Evolutionary conservation across 2,888 invertebrate genomes (phyloP), one percentile per base, ranked within the genome.

Genomic region (Asteroscopus sphinx): DNA sequence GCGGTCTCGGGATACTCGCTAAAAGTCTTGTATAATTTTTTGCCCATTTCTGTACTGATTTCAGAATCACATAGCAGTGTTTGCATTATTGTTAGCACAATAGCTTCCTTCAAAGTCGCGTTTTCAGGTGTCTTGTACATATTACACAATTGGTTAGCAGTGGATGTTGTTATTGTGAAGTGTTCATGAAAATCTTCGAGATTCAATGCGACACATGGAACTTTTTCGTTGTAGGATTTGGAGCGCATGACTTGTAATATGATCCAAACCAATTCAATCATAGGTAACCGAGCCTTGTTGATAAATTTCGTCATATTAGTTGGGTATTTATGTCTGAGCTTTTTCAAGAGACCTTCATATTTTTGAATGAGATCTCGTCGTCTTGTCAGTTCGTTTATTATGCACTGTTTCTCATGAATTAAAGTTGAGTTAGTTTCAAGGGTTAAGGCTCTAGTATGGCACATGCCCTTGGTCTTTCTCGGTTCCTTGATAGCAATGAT

Each of bases 261-360:
- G 9, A 90, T 68, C 86, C 86, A 90, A 7, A 93, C 79, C 5
- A 94, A 64, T 70, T 93, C 93, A 58, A 93, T 62, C 86, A 92
- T 87, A 0, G 88, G 90, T 6, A 91, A 32, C 33, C 88, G 81
- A 0, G 88, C 85, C 58, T 88, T 88, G 37, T 82, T 82, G 8
- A 92, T 75, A 48, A 84, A 90, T 67, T 85, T 90, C 0, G 81
- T 45, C 74, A 90, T 83, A 51, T 89, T 89, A 3, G 85, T 81
- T 0, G 85, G 78, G 46, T 88, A 73, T 37, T 83, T 82, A 5
- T 85, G 60, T 58, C 88, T 79, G 3, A 91, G 55, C 48, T 83
- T 89, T 62, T 86, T 92, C 30, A 92, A 70, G 0, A 89, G 68
- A 0, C 89, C 89, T 59, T 92, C 92, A 60, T 94, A 93, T 47